Evolutionary conservation across 2,113 vertebrate species (phyloP).

Genomic region (Onychostruthus taczanowskii): DNA sequence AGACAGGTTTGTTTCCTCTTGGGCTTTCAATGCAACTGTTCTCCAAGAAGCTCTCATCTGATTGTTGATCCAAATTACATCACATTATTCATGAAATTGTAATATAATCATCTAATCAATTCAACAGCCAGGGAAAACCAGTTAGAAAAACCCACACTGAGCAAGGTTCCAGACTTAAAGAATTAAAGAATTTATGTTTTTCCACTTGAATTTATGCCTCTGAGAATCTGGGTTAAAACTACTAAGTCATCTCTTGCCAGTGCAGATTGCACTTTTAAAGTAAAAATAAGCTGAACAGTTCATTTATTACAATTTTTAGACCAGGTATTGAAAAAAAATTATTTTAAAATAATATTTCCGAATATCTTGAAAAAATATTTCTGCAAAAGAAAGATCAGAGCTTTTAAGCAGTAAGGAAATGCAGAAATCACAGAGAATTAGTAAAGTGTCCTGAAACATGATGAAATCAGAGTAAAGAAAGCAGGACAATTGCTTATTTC

Average conservation of each 20-base stretch:
- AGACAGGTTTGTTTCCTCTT: neutral
- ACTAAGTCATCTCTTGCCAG: neutral
- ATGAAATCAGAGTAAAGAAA: neutral
- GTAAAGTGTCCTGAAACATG: neutral
- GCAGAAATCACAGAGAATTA: neutral
- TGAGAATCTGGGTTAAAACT: neutral
- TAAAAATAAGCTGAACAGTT: neutral
- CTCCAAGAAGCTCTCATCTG: neutral
- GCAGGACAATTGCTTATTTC: neutral
- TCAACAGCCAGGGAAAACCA: neutral
- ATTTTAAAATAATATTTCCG: neutral
- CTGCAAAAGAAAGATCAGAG: neutral
- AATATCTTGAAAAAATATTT: neutral
- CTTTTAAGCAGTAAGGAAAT: neutral
- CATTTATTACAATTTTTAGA: neutral
- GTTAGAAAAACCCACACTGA: neutral
- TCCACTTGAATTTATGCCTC: neutral
- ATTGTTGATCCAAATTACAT: neutral
- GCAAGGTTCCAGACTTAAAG: neutral
- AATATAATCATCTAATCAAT: neutral
- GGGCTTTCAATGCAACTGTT: neutral
- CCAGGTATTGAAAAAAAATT: neutral
- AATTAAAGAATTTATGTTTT: neutral
- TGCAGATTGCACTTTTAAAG: neutral
- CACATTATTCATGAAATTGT: neutral